Percentiles rank a stretch among this genome's conserved stretches.
These are phyloP conservation scores for Gymnoscopelus microlampas DNA, from an alignment of 2,797 vertebrate genomes.

Conservation along the genomic window DNA sequence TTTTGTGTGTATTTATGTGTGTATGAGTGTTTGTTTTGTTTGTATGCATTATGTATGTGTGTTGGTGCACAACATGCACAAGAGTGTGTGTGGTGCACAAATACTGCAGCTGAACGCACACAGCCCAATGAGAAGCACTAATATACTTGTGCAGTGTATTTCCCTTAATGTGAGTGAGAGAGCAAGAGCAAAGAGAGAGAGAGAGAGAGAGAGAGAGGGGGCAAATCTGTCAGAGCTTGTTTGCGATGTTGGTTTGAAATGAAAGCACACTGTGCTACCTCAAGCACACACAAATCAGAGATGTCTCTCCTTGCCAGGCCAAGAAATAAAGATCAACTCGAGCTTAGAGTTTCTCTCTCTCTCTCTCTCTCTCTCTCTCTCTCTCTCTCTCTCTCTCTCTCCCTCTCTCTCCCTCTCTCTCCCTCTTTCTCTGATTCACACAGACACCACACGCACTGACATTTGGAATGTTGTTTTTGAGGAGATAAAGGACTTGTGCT, in stretches of 20 bases:
- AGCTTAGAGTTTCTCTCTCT: slow-evolving; percentile 60
- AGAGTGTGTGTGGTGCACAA: slow-evolving; percentile 10
- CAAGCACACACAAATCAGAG: slow-evolving; percentile 85
- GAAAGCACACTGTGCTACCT: slow-evolving; percentile 85
- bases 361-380: slow-evolving; percentile 18
- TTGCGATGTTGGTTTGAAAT: slow-evolving; percentile 85
- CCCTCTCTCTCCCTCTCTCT: slow-evolving; percentile 5
- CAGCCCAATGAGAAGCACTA: slow-evolving; percentile 74
- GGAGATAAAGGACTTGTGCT: slow-evolving; percentile 80
- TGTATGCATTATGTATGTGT: not conserved
- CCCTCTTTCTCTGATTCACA: slow-evolving; percentile 10
- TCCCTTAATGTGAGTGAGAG: slow-evolving; percentile 73
- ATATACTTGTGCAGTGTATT: slow-evolving; percentile 79
- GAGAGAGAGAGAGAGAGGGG: slow-evolving; percentile 63
- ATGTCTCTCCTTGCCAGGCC: slow-evolving; percentile 75
- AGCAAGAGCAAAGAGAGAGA: slow-evolving; percentile 63
- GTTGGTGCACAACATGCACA: not conserved
- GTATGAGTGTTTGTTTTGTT: not conserved
- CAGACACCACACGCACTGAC: slow-evolving; percentile 37
- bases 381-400: slow-evolving; percentile 4
- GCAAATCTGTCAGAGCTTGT: slow-evolving; percentile 85
- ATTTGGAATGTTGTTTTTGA: slow-evolving; percentile 82
- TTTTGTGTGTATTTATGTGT: slow-evolving; percentile 59
- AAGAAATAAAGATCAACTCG: slow-evolving; percentile 60
- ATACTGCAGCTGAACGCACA: slow-evolving; percentile 76